Base-by-base conservation (phyloP, 2,888 invertebrate genomes). In the Polydrusus pterygomalis region DNA sequence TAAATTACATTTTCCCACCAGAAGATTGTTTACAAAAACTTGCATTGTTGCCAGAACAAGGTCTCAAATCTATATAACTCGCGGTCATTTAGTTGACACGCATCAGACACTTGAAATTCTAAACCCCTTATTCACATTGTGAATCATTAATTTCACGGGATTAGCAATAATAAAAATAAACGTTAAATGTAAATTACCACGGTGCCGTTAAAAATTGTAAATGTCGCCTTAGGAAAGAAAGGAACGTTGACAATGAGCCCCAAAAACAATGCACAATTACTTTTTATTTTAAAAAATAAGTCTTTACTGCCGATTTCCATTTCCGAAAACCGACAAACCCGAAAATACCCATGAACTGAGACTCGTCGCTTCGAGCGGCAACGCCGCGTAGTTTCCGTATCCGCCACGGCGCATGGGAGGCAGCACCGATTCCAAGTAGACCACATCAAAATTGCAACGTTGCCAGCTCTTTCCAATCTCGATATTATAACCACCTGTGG, bases 401-500 rank as follows among this genome's bases (percentile, higher is more conserved):
- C 49, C 45, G 56, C 64, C 72, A 34, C 64, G 30, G n/a, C 20
- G n/a, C 9, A 49, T 56, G 38, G 75, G 64, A 18, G 72, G 72
- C 69, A 63, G 68, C 75, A 71, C 76, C 72, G 64, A n/a, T 62
- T 64, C 54, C 54, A 45, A 56, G 34, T 51, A 25, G 62, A 60
- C 68, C 68, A 68, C 69, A 71, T 62, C 45, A 38, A 56, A 30
- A 17, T 38, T 40, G 38, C 72, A n/a, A 34, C 72, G 76, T 72
- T 72, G 72, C 71, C 76, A 17, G 15, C 43, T 47, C 20, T 30
- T 38, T 49, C 9, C 20, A 15, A 18, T 56, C 56, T 38, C 18
- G 43, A 30, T 68, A 38, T 51, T 64, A 51, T 68, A 77, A 77
- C 77, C 77, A 77, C 77, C 77, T 77, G 77, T 77, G 77, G 77